phyloP scores from a whole-genome alignment of 2,797 vertebrate genomes.

The Phalanger gymnotis region DNA sequence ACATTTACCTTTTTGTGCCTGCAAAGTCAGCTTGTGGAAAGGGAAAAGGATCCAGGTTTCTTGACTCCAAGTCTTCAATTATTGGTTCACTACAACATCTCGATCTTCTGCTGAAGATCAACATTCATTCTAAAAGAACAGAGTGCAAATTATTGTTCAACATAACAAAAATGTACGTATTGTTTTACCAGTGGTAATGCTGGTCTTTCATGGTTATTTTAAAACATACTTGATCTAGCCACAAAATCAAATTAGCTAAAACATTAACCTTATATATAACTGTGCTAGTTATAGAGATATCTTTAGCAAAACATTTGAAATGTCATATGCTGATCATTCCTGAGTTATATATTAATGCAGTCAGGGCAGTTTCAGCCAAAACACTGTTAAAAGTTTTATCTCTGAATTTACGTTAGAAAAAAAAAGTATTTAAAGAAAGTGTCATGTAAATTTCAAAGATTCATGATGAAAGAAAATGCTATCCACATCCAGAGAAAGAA shows the following conservation, averaged over 20 bases:
- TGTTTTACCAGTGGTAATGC: constrained; percentile 8
- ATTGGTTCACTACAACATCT: constrained; percentile 69
- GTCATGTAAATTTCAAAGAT: not conserved
- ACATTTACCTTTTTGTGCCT: constrained; percentile 78
- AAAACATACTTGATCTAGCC: not conserved
- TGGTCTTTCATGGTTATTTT: not conserved
- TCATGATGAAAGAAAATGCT: no score
- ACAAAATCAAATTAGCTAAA: not conserved
- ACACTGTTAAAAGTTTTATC: not conserved
- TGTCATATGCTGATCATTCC: not conserved
- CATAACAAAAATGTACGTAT: constrained; percentile 29
- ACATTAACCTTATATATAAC: not conserved
- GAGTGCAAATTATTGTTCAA: constrained; percentile 64
- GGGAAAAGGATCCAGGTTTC: constrained; percentile 63
- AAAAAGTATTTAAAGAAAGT: constrained; percentile 21
- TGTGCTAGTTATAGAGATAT: not conserved
- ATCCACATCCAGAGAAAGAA: no score
- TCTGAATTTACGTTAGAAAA: not conserved
- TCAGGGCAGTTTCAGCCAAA: not conserved
- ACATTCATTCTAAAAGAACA: constrained; percentile 72
- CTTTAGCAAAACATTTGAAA: not conserved
- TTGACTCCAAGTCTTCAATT: constrained; percentile 42
- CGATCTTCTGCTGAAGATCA: constrained; percentile 63
- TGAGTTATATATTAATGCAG: not conserved
- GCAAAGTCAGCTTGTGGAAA: constrained; percentile 73